These are phyloP conservation scores for Escarpia spicata DNA, from an alignment of 2,888 invertebrate genomes.

Conservation along the genomic window DNA sequence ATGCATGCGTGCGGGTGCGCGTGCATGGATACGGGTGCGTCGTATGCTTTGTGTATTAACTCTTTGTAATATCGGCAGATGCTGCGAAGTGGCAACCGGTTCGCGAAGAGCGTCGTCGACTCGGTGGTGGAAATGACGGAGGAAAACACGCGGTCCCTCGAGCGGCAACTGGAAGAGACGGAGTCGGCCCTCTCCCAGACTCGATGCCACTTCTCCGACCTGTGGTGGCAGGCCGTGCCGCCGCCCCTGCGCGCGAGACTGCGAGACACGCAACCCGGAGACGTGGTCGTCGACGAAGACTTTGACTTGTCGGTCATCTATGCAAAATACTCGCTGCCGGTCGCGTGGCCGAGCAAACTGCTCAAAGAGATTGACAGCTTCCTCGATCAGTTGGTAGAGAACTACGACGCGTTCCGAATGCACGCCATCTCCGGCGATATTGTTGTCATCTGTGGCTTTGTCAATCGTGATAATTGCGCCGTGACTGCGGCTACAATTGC, in stretches of 20 bases:
- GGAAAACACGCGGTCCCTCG: conserved; percentile 50
- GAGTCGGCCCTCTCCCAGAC: conserved; percentile 22
- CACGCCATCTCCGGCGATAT: conserved; percentile 1
- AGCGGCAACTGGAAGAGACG: conserved; percentile 46
- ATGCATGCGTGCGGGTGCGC: too few relatives aligned
- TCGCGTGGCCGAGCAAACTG: neutral
- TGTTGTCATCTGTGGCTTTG: conserved; percentile 7
- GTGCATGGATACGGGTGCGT: neutral
- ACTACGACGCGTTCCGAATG: conserved; percentile 20
- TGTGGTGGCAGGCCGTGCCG: neutral
- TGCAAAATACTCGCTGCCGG: neutral
- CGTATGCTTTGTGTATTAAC: neutral
- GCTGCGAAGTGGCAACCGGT: neutral
- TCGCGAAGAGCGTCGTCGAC: conserved; percentile 51
- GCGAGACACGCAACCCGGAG: neutral
- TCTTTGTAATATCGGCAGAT: neutral
- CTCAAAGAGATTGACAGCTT: neutral
- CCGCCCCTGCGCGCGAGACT: neutral
- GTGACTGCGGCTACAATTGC: neutral
- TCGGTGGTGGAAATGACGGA: conserved; percentile 60
- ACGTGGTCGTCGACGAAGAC: neutral
- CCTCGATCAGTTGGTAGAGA: neutral
- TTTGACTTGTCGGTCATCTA: neutral
- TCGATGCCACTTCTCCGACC: neutral
- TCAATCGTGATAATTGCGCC: neutral